Evolutionary conservation across 2,113 vertebrate species (phyloP), one percentile per base, ranked within the genome.

Genomic region (Chloropsis cyanopogon): DNA sequence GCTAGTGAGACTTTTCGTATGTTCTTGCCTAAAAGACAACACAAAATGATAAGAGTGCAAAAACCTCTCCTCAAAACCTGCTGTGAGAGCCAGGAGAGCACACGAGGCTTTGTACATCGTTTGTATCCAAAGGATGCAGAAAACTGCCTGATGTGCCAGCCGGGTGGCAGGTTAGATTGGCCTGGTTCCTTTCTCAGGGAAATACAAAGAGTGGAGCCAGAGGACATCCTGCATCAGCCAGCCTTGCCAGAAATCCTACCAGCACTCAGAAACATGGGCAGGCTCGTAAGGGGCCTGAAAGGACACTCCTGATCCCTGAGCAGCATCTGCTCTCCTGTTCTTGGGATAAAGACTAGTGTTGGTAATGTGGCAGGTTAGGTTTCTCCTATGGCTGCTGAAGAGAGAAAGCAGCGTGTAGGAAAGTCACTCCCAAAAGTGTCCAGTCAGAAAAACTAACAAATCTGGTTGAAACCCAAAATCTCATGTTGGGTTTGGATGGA

Each of bases 221-320:
- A 79, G 33, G 20, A 78, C 0, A 0, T 35, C 52, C 35, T 22
- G 4, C 2, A 4, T 33, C 57, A 88, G 14, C 16, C 75, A 91
- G 47, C 56, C 12, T 78, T 84, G 65, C 61, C 60, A 76, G 70
- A 60, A 88, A 12, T 52, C 41, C 63, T 44, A 59, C 33, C 3
- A 20, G 16, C 35, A 71, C 42, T 71, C 69, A 88, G 39, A 16
- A 75, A 44, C 3, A 1, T 4, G 53, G 37, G n/a, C 42, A 68
- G 29, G 20, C 35, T 71, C 53, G 29, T 33, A 7, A 75, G 11
- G 33, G 47, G 20, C 14, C 69, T 31, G 42, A 25, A n/a, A 6
- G 33, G 68, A 56, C 61, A 46, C 7, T 56, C 1, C 0, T 16
- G 20, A 41, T 37, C 23, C 28, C 41, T 31, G 17, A 70, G 12